Evolutionary conservation across 2,888 invertebrate genomes (phyloP), one percentile per base, ranked within the genome.

Genomic region (Drosophila macrospina): DNA sequence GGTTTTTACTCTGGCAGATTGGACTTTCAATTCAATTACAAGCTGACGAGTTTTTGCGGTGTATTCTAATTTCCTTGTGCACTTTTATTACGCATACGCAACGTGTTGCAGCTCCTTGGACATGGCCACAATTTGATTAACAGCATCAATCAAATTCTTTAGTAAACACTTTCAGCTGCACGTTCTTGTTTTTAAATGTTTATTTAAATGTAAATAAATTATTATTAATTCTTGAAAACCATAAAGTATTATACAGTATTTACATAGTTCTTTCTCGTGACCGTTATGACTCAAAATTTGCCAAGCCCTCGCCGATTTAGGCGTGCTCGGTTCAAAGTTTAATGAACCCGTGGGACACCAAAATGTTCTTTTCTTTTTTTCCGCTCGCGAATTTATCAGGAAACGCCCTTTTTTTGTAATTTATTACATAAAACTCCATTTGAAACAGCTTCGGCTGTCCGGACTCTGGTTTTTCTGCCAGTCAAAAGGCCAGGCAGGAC

Each of bases 351-450:
- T 8, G 5, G 13, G 20, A 37, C 63, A 36, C 20, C 47, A 45
- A 51, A 67, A 42, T 48, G 24, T 41, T 51, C 41, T 36, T 32
- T 51, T 45, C 24, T 63, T 54, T 67, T 44, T 30, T 41, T 28
- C 56, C 41, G 52, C 55, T 37, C 56, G 48, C 39, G 55, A 83
- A 80, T 68, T 86, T 62, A 80, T 67, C 80, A 86, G 48, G 57
- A 63, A 66, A 88, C 88, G 86, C 82, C 83, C 65, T 42, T 63
- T 37, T 64, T 55, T 48, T 50, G 37, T 86, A 86, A 82, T 88
- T 83, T 83, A 88, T 88, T 74, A 80, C 81, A 74, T 55, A 67
- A 69, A 70, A 83, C 88, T 77, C 78, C 55, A 77, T 77, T 70
- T 55, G 68, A 61, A 42, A 57, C 64, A 71, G 76, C 69, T 54